Evolutionary conservation across 2,797 vertebrate species (phyloP).

Genomic region (Morus bassanus): DNA sequence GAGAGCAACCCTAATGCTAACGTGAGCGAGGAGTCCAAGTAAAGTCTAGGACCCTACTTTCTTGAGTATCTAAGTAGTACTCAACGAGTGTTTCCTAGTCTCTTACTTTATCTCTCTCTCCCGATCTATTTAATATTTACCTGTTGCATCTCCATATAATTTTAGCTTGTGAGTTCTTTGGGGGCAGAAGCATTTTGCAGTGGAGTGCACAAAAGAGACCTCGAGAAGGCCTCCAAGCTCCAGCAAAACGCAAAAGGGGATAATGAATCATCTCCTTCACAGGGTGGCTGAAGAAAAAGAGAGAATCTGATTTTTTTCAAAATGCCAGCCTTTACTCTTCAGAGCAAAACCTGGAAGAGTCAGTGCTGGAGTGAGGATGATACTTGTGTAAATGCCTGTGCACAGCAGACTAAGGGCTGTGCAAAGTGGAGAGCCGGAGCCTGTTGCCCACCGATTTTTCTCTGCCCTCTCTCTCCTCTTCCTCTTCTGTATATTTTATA

Average conservation of each 20-base stretch:
- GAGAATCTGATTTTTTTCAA: background rate
- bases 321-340: background rate
- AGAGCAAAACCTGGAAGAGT: background rate
- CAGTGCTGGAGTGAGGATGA: background rate
- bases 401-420: background rate
- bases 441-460: fast-evolving
- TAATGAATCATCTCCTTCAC: background rate
- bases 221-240: background rate
- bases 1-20: background rate
- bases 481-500: background rate
- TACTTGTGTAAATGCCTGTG: background rate
- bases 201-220: background rate
- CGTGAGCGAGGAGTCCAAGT: background rate
- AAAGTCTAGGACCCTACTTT: background rate
- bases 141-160: background rate
- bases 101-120: background rate
- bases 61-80: background rate
- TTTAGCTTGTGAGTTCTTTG: background rate
- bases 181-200: background rate
- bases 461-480: background rate
- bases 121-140: background rate
- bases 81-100: background rate
- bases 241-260: background rate
- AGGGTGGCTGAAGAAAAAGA: background rate
- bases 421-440: fast-evolving